Percentiles rank a stretch among this genome's conserved stretches.
These are phyloP conservation scores for Rhinogobio ventralis DNA, from an alignment of 2,797 vertebrate species.

Conservation along the genomic window DNA sequence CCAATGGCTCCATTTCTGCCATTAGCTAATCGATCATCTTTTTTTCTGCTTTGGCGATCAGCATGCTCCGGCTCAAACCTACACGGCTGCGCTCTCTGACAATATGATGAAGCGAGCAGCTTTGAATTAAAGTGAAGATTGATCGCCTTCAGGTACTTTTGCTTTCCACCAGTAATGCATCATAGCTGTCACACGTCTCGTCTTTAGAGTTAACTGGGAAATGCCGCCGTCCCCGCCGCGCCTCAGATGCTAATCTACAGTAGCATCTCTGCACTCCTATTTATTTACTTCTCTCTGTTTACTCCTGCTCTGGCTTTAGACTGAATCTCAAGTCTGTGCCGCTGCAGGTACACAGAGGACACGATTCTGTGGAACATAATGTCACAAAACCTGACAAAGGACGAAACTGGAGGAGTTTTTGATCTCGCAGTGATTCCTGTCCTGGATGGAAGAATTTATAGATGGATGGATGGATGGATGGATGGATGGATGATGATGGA, in stretches of 20 bases:
- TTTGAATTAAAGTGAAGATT: constrained; percentile 68
- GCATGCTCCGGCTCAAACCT: constrained; percentile 44
- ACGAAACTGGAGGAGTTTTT: not conserved
- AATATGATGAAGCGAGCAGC: constrained; percentile 63
- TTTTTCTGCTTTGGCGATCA: constrained; percentile 48
- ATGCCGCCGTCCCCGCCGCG: constrained; percentile 37
- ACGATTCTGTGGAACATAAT: not conserved
- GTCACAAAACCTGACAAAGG: not conserved
- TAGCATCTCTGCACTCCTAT: constrained; percentile 53
- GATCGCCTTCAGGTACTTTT: constrained; percentile 63
- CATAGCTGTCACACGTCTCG: constrained; percentile 54
- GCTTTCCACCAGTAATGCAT: constrained; percentile 59
- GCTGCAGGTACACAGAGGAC: not conserved
- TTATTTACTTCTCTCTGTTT: constrained; percentile 55
- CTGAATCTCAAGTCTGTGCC: not conserved
- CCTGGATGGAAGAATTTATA: not conserved
- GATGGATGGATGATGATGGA: not conserved
- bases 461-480: not conserved
- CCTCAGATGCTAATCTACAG: constrained; percentile 59
- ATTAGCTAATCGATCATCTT: constrained; percentile 60
- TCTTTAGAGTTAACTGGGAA: constrained; percentile 51
- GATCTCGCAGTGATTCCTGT: not conserved
- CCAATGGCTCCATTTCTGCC: constrained; percentile 40
- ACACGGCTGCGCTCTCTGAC: constrained; percentile 51
- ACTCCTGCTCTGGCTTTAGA: not conserved